Percentiles rank a stretch among this genome's conserved stretches.
Conservation (phyloP, 1,140 invertebrate species). For the Phortica variegata region DNA sequence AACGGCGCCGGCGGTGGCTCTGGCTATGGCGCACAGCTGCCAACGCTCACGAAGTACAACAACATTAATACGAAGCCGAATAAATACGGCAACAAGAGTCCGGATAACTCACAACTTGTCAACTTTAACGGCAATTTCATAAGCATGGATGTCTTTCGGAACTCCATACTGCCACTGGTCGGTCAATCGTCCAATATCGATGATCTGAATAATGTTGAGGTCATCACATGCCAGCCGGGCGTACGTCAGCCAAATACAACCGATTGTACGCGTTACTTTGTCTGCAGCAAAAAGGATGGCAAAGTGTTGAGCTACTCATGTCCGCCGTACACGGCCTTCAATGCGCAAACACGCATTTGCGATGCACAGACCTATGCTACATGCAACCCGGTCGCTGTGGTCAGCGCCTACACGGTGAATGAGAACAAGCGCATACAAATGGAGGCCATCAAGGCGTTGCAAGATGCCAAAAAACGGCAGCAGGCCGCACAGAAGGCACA, state of each 20-base stretch:
- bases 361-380: slow-evolving; percentile 52
- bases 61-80: slow-evolving; percentile 13
- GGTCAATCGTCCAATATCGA: slow-evolving; percentile 19
- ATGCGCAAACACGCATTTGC: slow-evolving; percentile 56
- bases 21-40: slow-evolving; percentile 1
- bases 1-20: slow-evolving; percentile 24
- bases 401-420: slow-evolving; percentile 32
- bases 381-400: slow-evolving; percentile 36
- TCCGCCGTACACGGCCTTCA: slow-evolving; percentile 59
- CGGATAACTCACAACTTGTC: slow-evolving; percentile 29
- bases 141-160: slow-evolving; percentile 44
- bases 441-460: slow-evolving; percentile 39
- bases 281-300: slow-evolving; percentile 58
- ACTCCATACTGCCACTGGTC: slow-evolving; percentile 44
- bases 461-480: slow-evolving; percentile 40
- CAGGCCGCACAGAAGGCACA: slow-evolving; percentile 44
- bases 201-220: slow-evolving; percentile 44
- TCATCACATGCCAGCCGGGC: slow-evolving; percentile 57
- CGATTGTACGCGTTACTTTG: slow-evolving; percentile 60
- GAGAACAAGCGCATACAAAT: slow-evolving; percentile 40
- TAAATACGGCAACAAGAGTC: slow-evolving; percentile 1
- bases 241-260: slow-evolving; percentile 59
- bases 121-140: slow-evolving; percentile 54
- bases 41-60: too few species aligned
- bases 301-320: slow-evolving; percentile 58